Evolutionary conservation across 2,797 vertebrate genomes (phyloP).

Genomic region (Parauchenoglanis ngamensis): DNA sequence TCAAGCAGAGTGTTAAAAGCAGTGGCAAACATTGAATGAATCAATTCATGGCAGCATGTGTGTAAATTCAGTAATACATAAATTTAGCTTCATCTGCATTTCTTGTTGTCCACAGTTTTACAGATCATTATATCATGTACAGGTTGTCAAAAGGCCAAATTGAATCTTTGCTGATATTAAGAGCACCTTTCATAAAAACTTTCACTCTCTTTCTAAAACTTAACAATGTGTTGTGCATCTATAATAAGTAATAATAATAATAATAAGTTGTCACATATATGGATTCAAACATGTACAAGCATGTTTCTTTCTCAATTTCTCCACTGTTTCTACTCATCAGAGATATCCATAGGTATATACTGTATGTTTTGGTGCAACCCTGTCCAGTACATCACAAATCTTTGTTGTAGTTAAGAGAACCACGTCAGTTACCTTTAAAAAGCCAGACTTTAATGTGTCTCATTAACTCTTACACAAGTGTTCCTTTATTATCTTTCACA

Average conservation of each 20-base stretch:
- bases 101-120: not conserved
- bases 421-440: not conserved
- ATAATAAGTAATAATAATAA: not conserved
- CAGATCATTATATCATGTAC: not conserved
- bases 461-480: not conserved
- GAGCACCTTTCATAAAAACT: not conserved
- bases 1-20: not conserved
- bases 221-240: not conserved
- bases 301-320: not conserved
- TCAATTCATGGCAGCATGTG: not conserved
- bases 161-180: not conserved
- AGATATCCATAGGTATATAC: not conserved
- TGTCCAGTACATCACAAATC: not conserved
- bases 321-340: not conserved
- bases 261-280: too few species aligned
- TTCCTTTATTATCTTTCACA: constrained; percentile 6
- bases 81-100: not conserved
- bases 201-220: not conserved
- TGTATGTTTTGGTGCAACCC: not conserved
- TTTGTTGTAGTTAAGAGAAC: not conserved
- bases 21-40: too few species aligned
- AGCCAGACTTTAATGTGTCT: not conserved
- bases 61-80: not conserved
- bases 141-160: not conserved
- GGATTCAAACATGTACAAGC: too few species aligned